Evolutionary conservation across 1,140 invertebrate genomes (phyloP).

Genomic region (Pogonognathellus flavescens): DNA sequence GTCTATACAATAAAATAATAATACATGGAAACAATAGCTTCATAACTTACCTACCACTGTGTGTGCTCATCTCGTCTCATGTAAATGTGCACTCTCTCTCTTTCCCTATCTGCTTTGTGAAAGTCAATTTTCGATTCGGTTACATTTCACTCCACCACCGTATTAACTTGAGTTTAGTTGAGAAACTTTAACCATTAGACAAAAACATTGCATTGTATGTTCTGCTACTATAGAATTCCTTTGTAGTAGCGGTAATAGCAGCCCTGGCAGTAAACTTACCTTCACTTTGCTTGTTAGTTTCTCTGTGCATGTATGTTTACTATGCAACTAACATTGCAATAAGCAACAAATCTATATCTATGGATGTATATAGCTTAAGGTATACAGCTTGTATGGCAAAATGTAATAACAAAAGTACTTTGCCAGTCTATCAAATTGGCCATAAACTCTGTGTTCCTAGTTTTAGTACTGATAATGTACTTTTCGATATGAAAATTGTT

Average conservation of each 20-base stretch:
- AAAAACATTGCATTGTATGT: slow-evolving; percentile 31
- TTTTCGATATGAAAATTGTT: too few relatives aligned
- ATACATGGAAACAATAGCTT: too few relatives aligned
- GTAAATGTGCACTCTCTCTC: background rate
- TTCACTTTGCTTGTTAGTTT: background rate
- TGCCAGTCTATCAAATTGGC: background rate
- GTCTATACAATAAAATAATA: too few relatives aligned
- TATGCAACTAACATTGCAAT: slow-evolving; percentile 19
- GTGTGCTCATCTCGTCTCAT: background rate
- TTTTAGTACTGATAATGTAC: too few relatives aligned
- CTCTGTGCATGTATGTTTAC: background rate
- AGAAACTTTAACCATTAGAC: slow-evolving; percentile 35
- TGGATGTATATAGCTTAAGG: too few relatives aligned
- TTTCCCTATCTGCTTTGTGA: background rate
- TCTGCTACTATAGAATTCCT: background rate
- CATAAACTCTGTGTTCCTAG: background rate
- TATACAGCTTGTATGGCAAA: too few relatives aligned
- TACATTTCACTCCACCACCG: slow-evolving; percentile 3
- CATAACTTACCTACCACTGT: too few relatives aligned
- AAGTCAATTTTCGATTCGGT: slow-evolving; percentile 13
- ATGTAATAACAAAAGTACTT: background rate
- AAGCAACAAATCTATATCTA: too few relatives aligned
- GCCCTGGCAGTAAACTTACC: background rate
- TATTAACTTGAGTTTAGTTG: slow-evolving; percentile 2
- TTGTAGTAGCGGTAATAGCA: background rate